Percentiles rank a stretch among this genome's conserved stretches.
These are phyloP conservation scores for Australoheros scitulus DNA, from an alignment of 2,113 vertebrate species.

Conservation along the genomic window DNA sequence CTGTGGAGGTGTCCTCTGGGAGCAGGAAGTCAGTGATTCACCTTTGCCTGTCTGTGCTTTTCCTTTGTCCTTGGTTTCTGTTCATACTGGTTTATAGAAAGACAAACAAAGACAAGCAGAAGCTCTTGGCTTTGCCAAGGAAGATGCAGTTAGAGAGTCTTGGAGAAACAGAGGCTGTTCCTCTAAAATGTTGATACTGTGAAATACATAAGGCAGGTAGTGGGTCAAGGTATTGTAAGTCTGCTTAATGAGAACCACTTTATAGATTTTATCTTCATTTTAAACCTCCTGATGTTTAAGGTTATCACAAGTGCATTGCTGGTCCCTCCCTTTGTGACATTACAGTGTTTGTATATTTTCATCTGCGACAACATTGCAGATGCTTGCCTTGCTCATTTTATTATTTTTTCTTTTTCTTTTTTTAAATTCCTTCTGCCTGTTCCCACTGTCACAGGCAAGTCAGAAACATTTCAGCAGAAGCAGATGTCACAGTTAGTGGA, in stretches of 20 bases:
- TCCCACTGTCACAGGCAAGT: background rate
- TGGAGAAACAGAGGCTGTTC: background rate
- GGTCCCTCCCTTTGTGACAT: background rate
- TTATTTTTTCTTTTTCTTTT: background rate
- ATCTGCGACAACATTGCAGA: conserved; percentile 1
- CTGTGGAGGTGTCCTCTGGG: conserved; percentile 71
- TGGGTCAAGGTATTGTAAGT: background rate
- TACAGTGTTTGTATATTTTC: background rate
- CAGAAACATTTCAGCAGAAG: background rate
- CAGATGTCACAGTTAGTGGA: background rate
- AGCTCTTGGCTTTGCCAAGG: background rate
- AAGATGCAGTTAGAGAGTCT: background rate
- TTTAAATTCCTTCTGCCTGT: background rate
- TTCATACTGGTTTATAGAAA: conserved; percentile 45
- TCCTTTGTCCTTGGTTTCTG: conserved; percentile 52
- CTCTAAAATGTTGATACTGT: background rate
- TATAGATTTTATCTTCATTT: background rate
- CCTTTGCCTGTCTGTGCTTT: conserved; percentile 57
- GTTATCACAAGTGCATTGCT: background rate
- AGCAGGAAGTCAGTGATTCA: conserved; percentile 68
- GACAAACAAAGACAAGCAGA: conserved; percentile 29
- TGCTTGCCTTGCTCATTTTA: background rate
- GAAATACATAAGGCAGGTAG: background rate
- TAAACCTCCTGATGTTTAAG: conserved; percentile 10
- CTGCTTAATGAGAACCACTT: background rate